A percentile compares a stretch with the other conserved stretches of the same genome.
Evolutionary conservation across 2,113 vertebrate species (phyloP).

Genomic region (Cyrtonyx montezumae): DNA sequence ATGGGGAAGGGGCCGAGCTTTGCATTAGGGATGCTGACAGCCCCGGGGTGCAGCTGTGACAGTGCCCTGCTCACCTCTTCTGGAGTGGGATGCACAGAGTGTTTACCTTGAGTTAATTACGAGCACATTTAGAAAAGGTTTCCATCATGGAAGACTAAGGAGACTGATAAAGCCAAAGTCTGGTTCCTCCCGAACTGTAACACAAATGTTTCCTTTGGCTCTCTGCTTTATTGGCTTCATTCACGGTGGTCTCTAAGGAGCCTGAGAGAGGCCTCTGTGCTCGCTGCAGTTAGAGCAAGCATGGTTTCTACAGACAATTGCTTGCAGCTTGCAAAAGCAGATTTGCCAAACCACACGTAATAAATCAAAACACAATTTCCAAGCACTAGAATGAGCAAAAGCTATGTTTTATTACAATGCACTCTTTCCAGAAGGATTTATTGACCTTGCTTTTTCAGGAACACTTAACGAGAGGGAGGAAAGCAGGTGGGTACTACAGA

Average conservation of each 20-base stretch:
- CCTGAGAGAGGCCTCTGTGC: slow-evolving; percentile 26
- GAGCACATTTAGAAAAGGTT: slow-evolving; percentile 7
- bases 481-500: background rate
- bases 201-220: slow-evolving; percentile 66
- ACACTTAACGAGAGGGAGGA: background rate
- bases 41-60: background rate
- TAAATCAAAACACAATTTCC: slow-evolving; percentile 67
- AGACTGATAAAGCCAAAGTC: slow-evolving; percentile 54
- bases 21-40: background rate
- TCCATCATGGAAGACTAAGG: background rate
- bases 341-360: slow-evolving; percentile 59
- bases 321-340: slow-evolving; percentile 42
- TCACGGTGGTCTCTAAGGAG: slow-evolving; percentile 21
- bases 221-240: slow-evolving; percentile 23
- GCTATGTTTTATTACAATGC: background rate
- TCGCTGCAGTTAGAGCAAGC: background rate
- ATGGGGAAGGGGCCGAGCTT: background rate
- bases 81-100: background rate
- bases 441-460: background rate
- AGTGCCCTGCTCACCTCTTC: accelerated
- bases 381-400: background rate
- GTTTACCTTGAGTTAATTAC: slow-evolving; percentile 16
- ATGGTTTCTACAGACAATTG: slow-evolving; percentile 41
- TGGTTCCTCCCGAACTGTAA: slow-evolving; percentile 33
- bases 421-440: background rate